Conservation (phyloP, 2,113 vertebrate genomes). For the Notothenia coriiceps region DNA sequence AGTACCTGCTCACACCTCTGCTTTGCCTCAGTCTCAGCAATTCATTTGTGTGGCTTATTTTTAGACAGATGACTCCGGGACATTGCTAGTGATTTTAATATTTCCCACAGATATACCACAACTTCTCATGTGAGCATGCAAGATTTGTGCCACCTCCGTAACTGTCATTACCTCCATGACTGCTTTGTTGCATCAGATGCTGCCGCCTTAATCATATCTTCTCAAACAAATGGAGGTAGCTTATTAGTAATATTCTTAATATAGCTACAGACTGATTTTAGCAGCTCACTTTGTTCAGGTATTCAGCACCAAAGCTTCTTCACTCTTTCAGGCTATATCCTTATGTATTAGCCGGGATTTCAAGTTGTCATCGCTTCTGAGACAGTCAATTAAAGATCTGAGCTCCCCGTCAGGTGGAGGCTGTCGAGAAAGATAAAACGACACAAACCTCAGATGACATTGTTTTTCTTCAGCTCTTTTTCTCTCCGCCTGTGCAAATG, state of each 20-base stretch:
- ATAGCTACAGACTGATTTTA: constrained; percentile 30
- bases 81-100: constrained; percentile 44
- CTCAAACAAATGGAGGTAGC: constrained; percentile 25
- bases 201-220: constrained; percentile 35
- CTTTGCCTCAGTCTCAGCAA: constrained; percentile 22
- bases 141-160: constrained; percentile 13
- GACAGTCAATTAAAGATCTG: constrained; percentile 72
- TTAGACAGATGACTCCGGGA: constrained; percentile 52
- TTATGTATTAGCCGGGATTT: constrained; percentile 48
- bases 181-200: constrained; percentile 56
- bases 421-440: constrained; percentile 57
- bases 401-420: constrained; percentile 54
- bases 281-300: constrained; percentile 26
- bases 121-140: constrained; percentile 59
- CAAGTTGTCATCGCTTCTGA: constrained; percentile 44
- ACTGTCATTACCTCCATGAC: constrained; percentile 58
- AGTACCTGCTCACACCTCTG: constrained; percentile 50
- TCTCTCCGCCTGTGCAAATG: constrained; percentile 14
- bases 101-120: constrained; percentile 57
- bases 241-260: constrained; percentile 56
- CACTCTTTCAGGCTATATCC: not conserved
- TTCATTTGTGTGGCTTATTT: constrained; percentile 68
- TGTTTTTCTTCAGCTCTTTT: constrained; percentile 31
- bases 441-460: constrained; percentile 44
- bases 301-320: constrained; percentile 6